phyloP scores from a whole-genome alignment of 2,113 vertebrate genomes.

The Chloropsis cyanopogon region DNA sequence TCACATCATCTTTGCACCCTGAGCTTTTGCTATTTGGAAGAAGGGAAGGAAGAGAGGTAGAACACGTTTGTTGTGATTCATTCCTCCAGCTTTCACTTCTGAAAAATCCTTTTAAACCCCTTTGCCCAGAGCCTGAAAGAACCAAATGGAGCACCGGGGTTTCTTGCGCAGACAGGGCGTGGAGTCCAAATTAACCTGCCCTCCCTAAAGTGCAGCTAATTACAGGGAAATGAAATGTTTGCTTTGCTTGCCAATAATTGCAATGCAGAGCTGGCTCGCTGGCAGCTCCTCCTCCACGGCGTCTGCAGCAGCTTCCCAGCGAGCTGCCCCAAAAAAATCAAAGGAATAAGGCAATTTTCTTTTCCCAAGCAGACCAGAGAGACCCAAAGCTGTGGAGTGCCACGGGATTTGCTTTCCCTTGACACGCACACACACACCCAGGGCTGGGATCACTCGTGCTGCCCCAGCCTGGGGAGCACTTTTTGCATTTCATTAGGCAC shows the following conservation, averaged over 20 bases:
- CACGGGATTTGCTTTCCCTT: neutral
- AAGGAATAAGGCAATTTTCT: neutral
- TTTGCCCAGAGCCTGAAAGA: neutral
- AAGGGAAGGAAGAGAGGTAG: neutral
- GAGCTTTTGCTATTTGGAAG: neutral
- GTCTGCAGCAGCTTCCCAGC: neutral
- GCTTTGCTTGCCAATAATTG: slow-evolving; percentile 59
- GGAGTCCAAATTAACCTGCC: slow-evolving; percentile 56
- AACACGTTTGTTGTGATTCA: neutral
- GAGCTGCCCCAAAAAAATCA: neutral
- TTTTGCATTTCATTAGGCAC: slow-evolving; percentile 42
- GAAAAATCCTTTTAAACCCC: neutral
- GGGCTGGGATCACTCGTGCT: neutral
- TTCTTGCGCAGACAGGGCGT: slow-evolving; percentile 34
- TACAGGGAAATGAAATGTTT: slow-evolving; percentile 62
- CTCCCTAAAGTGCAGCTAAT: slow-evolving; percentile 54
- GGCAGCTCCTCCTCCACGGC: slow-evolving; percentile 22
- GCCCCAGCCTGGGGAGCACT: neutral
- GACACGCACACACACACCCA: neutral
- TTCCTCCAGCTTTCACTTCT: neutral
- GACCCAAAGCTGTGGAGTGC: neutral
- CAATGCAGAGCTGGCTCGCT: slow-evolving; percentile 9
- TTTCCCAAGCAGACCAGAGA: neutral
- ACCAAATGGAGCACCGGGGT: neutral
- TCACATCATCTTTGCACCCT: neutral